A percentile compares a stretch with the other conserved stretches of the same genome.
Evolutionary conservation across 2,888 invertebrate genomes (phyloP).

Genomic region (Acleris laterana): DNA sequence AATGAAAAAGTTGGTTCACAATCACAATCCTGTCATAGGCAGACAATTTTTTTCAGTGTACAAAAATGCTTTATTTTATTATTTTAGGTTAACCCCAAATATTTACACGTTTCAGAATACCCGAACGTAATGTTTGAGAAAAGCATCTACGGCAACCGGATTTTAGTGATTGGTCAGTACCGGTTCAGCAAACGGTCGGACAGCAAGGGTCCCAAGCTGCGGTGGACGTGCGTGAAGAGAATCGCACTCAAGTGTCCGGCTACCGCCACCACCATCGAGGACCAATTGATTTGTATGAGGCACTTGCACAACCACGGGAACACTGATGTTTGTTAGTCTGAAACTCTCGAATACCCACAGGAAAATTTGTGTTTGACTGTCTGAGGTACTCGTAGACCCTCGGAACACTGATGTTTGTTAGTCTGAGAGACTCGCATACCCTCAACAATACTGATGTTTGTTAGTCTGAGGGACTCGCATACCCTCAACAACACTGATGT

Average conservation of each 20-base stretch:
- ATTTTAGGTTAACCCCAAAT: too few species aligned
- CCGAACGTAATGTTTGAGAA: slow-evolving; percentile 45
- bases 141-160: slow-evolving; percentile 50
- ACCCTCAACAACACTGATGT: too few species aligned
- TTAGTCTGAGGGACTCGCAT: neutral
- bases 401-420: too few species aligned
- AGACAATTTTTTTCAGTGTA: too few species aligned
- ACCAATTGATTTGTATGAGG: slow-evolving; percentile 49
- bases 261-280: slow-evolving; percentile 50
- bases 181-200: slow-evolving; percentile 59
- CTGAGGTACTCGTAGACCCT: neutral
- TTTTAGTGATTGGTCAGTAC: slow-evolving; percentile 50
- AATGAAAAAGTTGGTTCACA: too few species aligned
- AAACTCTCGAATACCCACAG: neutral
- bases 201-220: slow-evolving; percentile 52
- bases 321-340: slow-evolving; percentile 23
- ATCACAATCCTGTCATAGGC: too few species aligned
- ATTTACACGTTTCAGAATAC: slow-evolving; percentile 38
- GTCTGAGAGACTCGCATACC: too few species aligned
- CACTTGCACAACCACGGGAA: slow-evolving; percentile 52
- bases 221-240: slow-evolving; percentile 56
- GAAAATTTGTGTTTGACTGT: too few species aligned
- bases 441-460: too few species aligned
- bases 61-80: too few species aligned
- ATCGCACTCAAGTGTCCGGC: slow-evolving; percentile 49